Evolutionary conservation across 2,113 vertebrate species (phyloP), one percentile per base, ranked within the genome.

Genomic region (Salminus brasiliensis): DNA sequence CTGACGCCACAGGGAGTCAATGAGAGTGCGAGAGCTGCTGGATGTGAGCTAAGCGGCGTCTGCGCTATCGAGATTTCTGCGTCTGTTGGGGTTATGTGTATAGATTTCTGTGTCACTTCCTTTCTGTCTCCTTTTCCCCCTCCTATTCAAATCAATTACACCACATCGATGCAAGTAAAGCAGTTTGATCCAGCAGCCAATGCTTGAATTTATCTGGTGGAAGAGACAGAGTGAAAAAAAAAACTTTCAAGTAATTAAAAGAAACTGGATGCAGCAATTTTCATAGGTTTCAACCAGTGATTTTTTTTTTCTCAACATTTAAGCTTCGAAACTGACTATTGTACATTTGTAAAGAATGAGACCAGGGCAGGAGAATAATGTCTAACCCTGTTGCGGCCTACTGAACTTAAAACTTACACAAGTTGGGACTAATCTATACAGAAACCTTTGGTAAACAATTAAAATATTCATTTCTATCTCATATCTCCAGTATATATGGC

Each of bases 131-230:
- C 47, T 47, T 72, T 53, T 65, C 69, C 60, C 63, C 29, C 73
- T 77, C 57, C 65, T 83, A 69, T 63, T 59, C 69, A 78, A 74
- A 81, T 83, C 78, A 85, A 85, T 85, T 81, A 27, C 47, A 60
- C 52, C 29, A 65, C 75, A 79, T 83, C 76, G 53, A 78, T 80
- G 32, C 30, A 74, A 65, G 72, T 79, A 76, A 52, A 47, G 41
- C 23, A 57, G 43, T 47, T 69, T 74, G 70, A 63, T 57, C 32
- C 59, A 70, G 15, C 49, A 80, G 66, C 76, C 68, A 80, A 68
- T 76, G 13, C 25, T 1, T 68, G 52, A 73, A 52, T n/a, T n/a
- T n/a, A 73, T 18, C 57, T 29, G 36, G 25, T 23, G 49, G 25
- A 25, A 72, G 49, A 52, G 29, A 72, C 11, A 72, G 65, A 68